Base-by-base conservation (phyloP, 1,140 invertebrate species). In the Bombus pyrosoma region DNA sequence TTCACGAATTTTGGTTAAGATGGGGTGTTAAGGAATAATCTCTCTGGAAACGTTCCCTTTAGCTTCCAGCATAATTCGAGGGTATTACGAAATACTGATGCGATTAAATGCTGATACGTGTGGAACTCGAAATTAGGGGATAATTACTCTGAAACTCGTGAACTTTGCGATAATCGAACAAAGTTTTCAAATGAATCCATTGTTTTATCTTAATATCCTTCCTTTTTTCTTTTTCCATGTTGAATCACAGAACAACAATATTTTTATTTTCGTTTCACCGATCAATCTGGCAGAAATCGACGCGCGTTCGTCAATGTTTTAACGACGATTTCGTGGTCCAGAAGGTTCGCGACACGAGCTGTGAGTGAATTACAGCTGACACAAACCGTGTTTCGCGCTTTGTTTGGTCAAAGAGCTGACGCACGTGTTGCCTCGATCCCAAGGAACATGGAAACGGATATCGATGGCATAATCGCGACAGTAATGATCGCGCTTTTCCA, bases 401-500 rank as follows among this genome's bases (percentile, higher is more conserved):
- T 37, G 32, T 68, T 34, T 68, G 32, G 18, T 22, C 32, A 8
- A 34, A 66, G 64, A 34, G 64, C 32, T 22, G 32, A 68, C 18
- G 32, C 32, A 3, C 8, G 34, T 39, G 2, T 66, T 4, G 34
- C 32, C 66, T 68, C 15, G 32, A 34, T 68, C 2, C 32, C 18
- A 15, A 66, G 62, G 62, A 64, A 66, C 62, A n/a, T 64, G 62
- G 10, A n/a, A 64, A 15, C 28, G 59, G 34, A 37, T 25, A 37
- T 68, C 66, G 66, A 41, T 3, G n/a, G 32, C 66, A 62, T 74
- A 77, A 86, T 43, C 62, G 72, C 34, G 72, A 86, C 79, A 28
- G 37, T 86, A 87, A 86, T 47, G 75, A 81, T 81, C 47, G 32
- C 53, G 66, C 41, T 69, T 75, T 73, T 37, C 32, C 41, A 62